A percentile compares a stretch with the other conserved stretches of the same genome.
Conservation (phyloP, 2,797 vertebrate species). For the Anabas testudineus region DNA sequence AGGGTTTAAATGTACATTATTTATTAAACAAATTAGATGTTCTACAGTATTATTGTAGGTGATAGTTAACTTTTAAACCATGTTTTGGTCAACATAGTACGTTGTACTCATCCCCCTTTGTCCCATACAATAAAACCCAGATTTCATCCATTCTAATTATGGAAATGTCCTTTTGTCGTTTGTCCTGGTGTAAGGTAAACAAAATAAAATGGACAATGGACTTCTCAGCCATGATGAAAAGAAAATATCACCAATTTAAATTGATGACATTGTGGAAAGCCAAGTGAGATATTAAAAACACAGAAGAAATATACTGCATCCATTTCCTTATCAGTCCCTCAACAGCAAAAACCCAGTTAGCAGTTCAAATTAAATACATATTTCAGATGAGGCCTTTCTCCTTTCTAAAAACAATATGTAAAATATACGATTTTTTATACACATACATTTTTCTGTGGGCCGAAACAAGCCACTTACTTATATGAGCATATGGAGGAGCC, state of each 20-base stretch:
- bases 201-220: conserved; percentile 1
- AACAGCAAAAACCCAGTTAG: conserved; percentile 11
- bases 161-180: conserved; percentile 6
- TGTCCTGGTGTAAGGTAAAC: background rate
- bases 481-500: no score
- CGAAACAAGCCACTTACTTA: no score
- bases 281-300: conserved; percentile 15
- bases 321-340: background rate
- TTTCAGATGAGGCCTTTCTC: conserved; percentile 25
- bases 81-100: background rate
- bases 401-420: conserved; percentile 34
- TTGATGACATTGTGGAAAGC: conserved; percentile 6
- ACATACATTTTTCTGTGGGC: no score
- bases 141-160: background rate
- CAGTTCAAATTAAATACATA: conserved; percentile 28
- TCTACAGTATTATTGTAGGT: conserved; percentile 3
- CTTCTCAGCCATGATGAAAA: conserved; percentile 17
- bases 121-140: background rate
- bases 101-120: background rate
- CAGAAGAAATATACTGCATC: conserved; percentile 8
- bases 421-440: conserved; percentile 33
- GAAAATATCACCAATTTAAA: conserved; percentile 4
- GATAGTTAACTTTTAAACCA: background rate
- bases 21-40: conserved; percentile 53
- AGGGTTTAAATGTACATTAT: conserved; percentile 34